Percentiles rank a stretch among this genome's conserved stretches.
These are phyloP conservation scores for Conus canariensis DNA, from an alignment of 2,888 invertebrate genomes.

Conservation along the genomic window DNA sequence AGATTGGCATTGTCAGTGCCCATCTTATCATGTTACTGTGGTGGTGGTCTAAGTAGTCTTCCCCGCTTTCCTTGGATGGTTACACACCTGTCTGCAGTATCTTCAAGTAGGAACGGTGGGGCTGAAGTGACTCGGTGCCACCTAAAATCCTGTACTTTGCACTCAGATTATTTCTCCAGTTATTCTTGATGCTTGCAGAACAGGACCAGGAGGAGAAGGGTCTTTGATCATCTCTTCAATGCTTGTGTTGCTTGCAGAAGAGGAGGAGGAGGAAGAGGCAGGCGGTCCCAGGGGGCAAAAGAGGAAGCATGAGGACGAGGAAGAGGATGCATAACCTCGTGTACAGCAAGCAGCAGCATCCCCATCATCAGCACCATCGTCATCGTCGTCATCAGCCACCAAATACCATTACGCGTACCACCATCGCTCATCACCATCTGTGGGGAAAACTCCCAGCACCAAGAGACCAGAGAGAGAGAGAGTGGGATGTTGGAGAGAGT, in stretches of 20 bases:
- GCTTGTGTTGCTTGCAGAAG: neutral
- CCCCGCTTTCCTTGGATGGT: too few relatives aligned
- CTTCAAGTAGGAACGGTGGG: too few relatives aligned
- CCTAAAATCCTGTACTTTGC: too few relatives aligned
- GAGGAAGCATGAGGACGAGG: constrained; percentile 42
- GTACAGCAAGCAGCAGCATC: constrained; percentile 26
- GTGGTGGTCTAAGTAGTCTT: too few relatives aligned
- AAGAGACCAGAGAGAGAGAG: constrained; percentile 19
- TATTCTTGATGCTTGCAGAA: too few relatives aligned
- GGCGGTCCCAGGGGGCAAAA: constrained; percentile 28
- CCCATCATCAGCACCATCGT: neutral
- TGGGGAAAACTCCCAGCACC: neutral
- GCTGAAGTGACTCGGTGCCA: too few relatives aligned
- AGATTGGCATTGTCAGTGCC: too few relatives aligned
- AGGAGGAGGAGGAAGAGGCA: constrained; percentile 37
- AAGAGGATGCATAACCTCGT: constrained; percentile 37
- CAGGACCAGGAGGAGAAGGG: too few relatives aligned
- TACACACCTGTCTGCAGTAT: too few relatives aligned
- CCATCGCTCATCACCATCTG: constrained; percentile 5
- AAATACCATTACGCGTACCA: constrained; percentile 23
- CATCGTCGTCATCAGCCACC: constrained; percentile 26
- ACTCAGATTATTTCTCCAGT: too few relatives aligned
- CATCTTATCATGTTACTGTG: too few relatives aligned
- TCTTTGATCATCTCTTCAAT: too few relatives aligned
- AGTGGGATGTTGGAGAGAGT: neutral